Evolutionary conservation across 2,797 vertebrate genomes (phyloP), one percentile per base, ranked within the genome.

Genomic region (Morus bassanus): DNA sequence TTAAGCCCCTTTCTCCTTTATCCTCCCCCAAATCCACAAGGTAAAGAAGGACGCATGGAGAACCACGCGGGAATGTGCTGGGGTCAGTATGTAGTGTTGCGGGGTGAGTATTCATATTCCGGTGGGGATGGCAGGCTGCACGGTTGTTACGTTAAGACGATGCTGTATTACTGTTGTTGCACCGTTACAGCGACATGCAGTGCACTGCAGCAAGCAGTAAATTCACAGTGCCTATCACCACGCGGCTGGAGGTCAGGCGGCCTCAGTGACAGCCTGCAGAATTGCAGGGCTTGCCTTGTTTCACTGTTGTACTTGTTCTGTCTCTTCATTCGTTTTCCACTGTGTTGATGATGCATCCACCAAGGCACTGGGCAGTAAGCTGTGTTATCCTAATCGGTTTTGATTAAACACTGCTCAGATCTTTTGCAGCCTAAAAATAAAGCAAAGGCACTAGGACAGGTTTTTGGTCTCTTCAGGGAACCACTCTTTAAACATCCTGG

Each of bases 191-290:
- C 9, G 33, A 18, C 6, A 6, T 4, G 41, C 35, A 51, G 35
- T 0, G 13, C 11, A 1, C 39, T 30, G 33, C 46, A 21, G 28
- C 17, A 25, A 43, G n/a, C 59, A 43, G 64, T 19, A 30, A 41
- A 22, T 39, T 46, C 43, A 13, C 31, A 2, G 4, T 11, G 31
- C 1, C 0, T 7, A 5, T 9, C 16, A 1, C 56, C 0, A 2
- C 0, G 8, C 23, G 0, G 2, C 25, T 17, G 46, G 33, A 70
- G 53, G 33, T 54, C 35, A 33, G 60, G 45, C 65, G 31, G 33
- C 31, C 50, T 77, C 35, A 2, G 64, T 15, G 50, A 5, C 28
- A 81, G 33, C 39, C 68, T 54, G 12, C 45, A 25, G 33, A 64
- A 50, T 17, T 0, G 1, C 19, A 57, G 41, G 22, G 16, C 18